A percentile compares a stretch with the other conserved stretches of the same genome.
Conservation (phyloP, 1,140 invertebrate genomes). For the Pseudoatta argentina region DNA sequence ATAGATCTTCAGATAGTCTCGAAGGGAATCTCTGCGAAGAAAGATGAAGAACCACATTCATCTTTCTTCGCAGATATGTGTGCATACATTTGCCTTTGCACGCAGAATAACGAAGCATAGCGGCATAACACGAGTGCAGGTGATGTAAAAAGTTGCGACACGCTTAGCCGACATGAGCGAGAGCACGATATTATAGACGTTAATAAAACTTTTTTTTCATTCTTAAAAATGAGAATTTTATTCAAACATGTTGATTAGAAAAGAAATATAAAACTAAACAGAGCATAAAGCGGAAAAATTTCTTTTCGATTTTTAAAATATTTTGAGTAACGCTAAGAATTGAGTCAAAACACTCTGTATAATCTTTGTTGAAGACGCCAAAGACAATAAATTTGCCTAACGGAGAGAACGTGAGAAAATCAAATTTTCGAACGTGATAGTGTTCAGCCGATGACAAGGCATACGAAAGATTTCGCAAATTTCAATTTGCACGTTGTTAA, state of each 20-base stretch:
- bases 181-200: conserved; percentile 51
- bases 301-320: background rate
- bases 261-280: background rate
- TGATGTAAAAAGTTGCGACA: conserved; percentile 75
- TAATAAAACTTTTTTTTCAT: conserved; percentile 59
- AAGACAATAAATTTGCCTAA: conserved; percentile 26
- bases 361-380: background rate
- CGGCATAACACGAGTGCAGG: conserved; percentile 70
- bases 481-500: conserved; percentile 73
- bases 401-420: conserved; percentile 40
- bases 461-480: conserved; percentile 66
- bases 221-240: background rate
- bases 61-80: conserved; percentile 56
- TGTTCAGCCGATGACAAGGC: conserved; percentile 54
- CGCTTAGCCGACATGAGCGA: conserved; percentile 65
- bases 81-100: conserved; percentile 63
- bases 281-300: background rate
- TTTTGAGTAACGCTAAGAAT: background rate
- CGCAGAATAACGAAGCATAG: conserved; percentile 71
- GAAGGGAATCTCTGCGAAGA: too few relatives aligned
- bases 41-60: conserved; percentile 41
- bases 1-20: background rate
- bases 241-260: background rate
- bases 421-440: conserved; percentile 20
- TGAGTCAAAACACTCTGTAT: background rate